Conservation (phyloP, 2,888 invertebrate genomes). For the Himalopsyche kuldschensis region DNA sequence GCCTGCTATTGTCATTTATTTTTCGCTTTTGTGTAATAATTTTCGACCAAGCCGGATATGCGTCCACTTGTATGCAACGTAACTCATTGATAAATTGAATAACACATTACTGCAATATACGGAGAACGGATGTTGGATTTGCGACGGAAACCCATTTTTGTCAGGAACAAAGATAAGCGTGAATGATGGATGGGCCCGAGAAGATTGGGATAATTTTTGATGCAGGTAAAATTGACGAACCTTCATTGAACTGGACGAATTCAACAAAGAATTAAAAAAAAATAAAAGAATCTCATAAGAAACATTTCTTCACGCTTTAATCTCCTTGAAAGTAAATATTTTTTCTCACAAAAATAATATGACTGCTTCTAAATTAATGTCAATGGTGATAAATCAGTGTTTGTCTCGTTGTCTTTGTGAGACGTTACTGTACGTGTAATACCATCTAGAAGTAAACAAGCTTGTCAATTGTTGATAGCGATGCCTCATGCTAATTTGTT, state of each 20-base stretch:
- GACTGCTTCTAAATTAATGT: not conserved
- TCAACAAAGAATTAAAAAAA: not conserved
- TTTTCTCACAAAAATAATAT: not conserved
- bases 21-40: not conserved
- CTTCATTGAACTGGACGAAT: too few species aligned
- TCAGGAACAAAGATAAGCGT: constrained; percentile 21
- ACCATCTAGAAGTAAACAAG: not conserved
- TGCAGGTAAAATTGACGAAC: constrained; percentile 39
- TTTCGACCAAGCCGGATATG: constrained; percentile 30
- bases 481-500: not conserved
- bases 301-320: not conserved
- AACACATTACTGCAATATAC: constrained; percentile 20
- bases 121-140: constrained; percentile 35
- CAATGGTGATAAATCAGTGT: not conserved
- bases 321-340: not conserved
- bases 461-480: not conserved
- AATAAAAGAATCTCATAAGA: not conserved
- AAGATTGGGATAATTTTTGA: constrained; percentile 31
- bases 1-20: constrained; percentile 33
- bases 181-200: constrained; percentile 31
- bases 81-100: constrained; percentile 36
- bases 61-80: constrained; percentile 29
- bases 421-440: not conserved
- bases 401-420: not conserved
- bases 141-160: constrained; percentile 35